These are phyloP conservation scores for Mycalesis mineus DNA, from an alignment of 2,888 invertebrate genomes.

Conservation along the genomic window DNA sequence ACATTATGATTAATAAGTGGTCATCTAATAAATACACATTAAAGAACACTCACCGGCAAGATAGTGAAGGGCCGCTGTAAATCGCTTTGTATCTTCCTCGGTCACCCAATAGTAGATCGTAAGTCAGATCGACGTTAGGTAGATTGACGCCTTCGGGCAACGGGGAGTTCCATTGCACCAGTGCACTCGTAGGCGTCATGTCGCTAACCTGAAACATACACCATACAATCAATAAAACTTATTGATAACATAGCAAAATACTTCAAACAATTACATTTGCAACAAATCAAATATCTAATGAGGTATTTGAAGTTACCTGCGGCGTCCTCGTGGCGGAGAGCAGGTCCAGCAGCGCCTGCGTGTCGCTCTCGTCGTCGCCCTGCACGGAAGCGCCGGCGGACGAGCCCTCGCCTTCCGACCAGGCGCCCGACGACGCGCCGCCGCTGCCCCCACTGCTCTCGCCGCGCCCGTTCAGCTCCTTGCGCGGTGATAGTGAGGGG, in stretches of 20 bases:
- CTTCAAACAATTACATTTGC: too few relatives aligned
- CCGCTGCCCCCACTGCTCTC: slow-evolving; percentile 67
- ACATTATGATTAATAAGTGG: too few relatives aligned
- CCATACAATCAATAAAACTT: too few relatives aligned
- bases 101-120: slow-evolving; percentile 89
- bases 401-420: slow-evolving; percentile 87
- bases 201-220: slow-evolving; percentile 86
- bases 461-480: slow-evolving; percentile 78
- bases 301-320: too few relatives aligned
- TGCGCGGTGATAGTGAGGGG: slow-evolving; percentile 83
- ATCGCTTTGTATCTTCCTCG: slow-evolving; percentile 91
- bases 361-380: slow-evolving; percentile 85
- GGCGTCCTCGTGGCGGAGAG: slow-evolving; percentile 86
- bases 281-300: too few relatives aligned
- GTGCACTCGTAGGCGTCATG: slow-evolving; percentile 89
- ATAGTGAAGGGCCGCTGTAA: slow-evolving; percentile 86
- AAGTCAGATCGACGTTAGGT: slow-evolving; percentile 81
- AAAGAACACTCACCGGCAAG: slow-evolving; percentile 79
- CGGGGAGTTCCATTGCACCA: slow-evolving; percentile 87
- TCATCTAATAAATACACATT: neutral
- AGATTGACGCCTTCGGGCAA: slow-evolving; percentile 69
- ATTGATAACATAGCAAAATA: too few relatives aligned
- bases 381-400: slow-evolving; percentile 85
- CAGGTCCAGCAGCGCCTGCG: slow-evolving; percentile 83
- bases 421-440: slow-evolving; percentile 82